phyloP scores from a whole-genome alignment of 35 echinoderm and acorn worm genomes.

The Amphiura filiformis region DNA sequence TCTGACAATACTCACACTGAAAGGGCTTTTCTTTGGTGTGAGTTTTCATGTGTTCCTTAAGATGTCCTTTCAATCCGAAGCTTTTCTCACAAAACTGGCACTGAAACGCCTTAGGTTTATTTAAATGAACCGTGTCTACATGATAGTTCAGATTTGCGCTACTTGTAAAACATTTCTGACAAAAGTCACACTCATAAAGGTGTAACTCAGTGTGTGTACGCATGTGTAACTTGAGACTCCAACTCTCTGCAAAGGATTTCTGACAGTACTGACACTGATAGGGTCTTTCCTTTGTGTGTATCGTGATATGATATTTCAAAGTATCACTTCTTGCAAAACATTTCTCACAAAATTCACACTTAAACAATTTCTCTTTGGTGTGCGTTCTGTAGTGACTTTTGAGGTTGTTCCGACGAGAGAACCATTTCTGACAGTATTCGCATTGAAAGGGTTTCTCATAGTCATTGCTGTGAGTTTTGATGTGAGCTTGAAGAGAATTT shows the following conservation, averaged over 20 bases:
- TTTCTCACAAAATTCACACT: neutral
- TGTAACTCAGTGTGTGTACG: neutral
- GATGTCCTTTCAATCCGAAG: too few species aligned
- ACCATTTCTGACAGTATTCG: neutral
- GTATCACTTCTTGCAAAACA: neutral
- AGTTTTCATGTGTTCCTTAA: too few species aligned
- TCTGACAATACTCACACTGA: too few species aligned
- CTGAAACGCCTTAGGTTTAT: too few species aligned
- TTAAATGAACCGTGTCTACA: too few species aligned
- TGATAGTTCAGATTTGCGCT: too few species aligned
- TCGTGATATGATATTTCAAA: neutral
- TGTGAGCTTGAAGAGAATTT: too few species aligned
- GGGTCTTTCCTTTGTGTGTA: neutral
- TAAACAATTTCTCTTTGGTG: neutral
- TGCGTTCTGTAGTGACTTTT: neutral
- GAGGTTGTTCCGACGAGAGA: neutral
- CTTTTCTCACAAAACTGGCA: too few species aligned
- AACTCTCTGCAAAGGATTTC: neutral
- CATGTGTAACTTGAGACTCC: neutral
- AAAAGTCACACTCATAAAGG: neutral
- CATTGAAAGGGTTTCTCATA: neutral
- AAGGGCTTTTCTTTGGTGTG: too few species aligned
- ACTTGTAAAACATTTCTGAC: too few species aligned
- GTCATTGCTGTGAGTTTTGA: too few species aligned
- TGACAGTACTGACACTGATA: neutral